phyloP scores from a whole-genome alignment of 1,140 invertebrate genomes.

The Hycleus phaleratus region DNA sequence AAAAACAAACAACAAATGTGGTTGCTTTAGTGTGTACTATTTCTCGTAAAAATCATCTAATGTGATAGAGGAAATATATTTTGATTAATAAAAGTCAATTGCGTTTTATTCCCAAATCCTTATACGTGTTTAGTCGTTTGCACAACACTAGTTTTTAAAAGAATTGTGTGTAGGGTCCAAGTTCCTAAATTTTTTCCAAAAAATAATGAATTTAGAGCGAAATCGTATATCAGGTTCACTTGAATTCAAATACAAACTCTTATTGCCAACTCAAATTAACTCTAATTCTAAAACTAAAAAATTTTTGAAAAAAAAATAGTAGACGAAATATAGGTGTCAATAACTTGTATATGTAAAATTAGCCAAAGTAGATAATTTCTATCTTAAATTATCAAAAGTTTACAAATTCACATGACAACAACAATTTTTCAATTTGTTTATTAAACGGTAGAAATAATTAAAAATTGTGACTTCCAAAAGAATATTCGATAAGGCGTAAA shows the following conservation, averaged over 20 bases:
- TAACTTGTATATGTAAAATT: constrained; percentile 29
- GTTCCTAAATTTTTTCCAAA: constrained; percentile 19
- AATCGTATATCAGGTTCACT: constrained; percentile 30
- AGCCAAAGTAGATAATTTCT: constrained; percentile 33
- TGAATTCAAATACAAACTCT: constrained; percentile 26
- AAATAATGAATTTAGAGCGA: not conserved
- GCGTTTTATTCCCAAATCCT: constrained; percentile 31
- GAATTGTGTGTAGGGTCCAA: constrained; percentile 29
- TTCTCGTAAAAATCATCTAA: constrained; percentile 22
- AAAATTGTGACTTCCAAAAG: constrained; percentile 7
- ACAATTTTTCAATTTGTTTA: no score
- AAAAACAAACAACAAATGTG: constrained; percentile 28
- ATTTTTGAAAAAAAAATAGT: constrained; percentile 11
- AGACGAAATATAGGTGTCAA: constrained; percentile 26
- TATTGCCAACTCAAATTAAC: constrained; percentile 35
- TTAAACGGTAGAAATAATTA: no score
- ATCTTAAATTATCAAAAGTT: constrained; percentile 30
- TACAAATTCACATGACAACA: constrained; percentile 26
- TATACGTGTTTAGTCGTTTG: constrained; percentile 19
- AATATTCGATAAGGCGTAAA: constrained; percentile 25
- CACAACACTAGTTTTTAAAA: not conserved
- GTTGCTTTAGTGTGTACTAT: constrained; percentile 27
- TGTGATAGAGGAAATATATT: constrained; percentile 36
- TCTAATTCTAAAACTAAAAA: constrained; percentile 25
- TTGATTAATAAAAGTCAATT: constrained; percentile 29